Evolutionary conservation across 2,888 invertebrate genomes (phyloP).

Genomic region (Meteorus cinctellus): DNA sequence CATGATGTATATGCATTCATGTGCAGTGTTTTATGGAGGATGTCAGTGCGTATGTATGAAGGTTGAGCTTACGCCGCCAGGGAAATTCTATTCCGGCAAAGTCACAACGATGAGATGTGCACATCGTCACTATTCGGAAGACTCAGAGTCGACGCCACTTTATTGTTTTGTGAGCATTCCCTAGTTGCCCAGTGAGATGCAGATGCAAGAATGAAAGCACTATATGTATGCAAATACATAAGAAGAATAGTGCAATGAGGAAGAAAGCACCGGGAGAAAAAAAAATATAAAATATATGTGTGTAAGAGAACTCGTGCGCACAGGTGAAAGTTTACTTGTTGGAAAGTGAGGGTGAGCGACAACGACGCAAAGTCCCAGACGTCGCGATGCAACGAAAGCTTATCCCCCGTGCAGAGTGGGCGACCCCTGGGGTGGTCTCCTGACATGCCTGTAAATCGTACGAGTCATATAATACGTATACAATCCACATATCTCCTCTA

Average conservation of each 20-base stretch:
- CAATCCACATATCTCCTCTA: constrained; percentile 42
- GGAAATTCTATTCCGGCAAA: constrained; percentile 33
- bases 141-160: constrained; percentile 61
- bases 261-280: not conserved
- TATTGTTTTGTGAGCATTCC: constrained; percentile 62
- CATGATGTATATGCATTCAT: constrained; percentile 23
- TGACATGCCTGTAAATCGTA: constrained; percentile 50
- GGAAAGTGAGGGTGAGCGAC: constrained; percentile 43
- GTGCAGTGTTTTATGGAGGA: constrained; percentile 18
- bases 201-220: not conserved
- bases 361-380: constrained; percentile 42
- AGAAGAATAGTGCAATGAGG: not conserved
- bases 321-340: constrained; percentile 46
- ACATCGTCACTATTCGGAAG: constrained; percentile 54
- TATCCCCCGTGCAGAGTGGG: constrained; percentile 35
- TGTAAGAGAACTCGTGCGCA: constrained; percentile 28
- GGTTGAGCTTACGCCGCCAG: constrained; percentile 36
- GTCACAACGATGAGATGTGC: constrained; percentile 47
- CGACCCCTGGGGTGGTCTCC: constrained; percentile 46
- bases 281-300: constrained; percentile 2
- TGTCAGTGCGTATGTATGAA: constrained; percentile 23
- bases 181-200: constrained; percentile 22
- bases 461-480: constrained; percentile 47
- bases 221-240: not conserved
- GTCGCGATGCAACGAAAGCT: constrained; percentile 26